Evolutionary conservation across 2,797 vertebrate genomes (phyloP).

Genomic region (Aldrovandia affinis): DNA sequence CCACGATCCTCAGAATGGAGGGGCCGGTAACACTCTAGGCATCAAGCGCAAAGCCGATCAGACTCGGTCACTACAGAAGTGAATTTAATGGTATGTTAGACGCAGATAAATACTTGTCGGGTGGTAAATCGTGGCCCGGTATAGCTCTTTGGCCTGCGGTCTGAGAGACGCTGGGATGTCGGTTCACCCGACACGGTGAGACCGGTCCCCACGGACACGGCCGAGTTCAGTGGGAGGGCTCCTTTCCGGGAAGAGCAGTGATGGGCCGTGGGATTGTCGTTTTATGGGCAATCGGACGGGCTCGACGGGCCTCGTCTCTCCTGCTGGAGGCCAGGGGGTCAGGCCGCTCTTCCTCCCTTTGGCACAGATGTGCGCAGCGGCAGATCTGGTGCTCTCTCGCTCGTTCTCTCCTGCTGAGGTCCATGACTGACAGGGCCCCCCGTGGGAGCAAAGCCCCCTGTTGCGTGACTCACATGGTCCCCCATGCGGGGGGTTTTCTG

Average conservation of each 20-base stretch:
- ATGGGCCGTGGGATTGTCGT: neutral
- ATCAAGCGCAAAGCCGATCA: too few species aligned
- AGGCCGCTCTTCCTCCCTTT: neutral
- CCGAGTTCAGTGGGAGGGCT: neutral
- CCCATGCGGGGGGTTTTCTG: neutral
- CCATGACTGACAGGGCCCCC: conserved; percentile 29
- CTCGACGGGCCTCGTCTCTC: neutral
- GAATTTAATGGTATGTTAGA: too few species aligned
- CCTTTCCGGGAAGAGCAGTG: neutral
- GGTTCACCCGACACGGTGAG: neutral
- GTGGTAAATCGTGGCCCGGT: neutral
- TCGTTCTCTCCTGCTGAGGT: neutral
- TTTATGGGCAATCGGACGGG: neutral
- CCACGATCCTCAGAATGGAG: too few species aligned
- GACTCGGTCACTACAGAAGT: too few species aligned
- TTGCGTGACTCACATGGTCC: conserved; percentile 51
- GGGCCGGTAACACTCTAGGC: too few species aligned
- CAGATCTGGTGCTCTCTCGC: neutral
- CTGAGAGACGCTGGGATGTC: neutral
- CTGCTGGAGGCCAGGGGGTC: neutral
- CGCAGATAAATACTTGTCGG: conserved; percentile 32
- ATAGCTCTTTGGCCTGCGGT: neutral
- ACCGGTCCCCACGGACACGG: neutral
- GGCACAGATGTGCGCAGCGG: too few species aligned
- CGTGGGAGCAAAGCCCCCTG: conserved; percentile 53